phyloP scores from a whole-genome alignment of 35 echinoderm and acorn worm species.

The Ptychodera flava region DNA sequence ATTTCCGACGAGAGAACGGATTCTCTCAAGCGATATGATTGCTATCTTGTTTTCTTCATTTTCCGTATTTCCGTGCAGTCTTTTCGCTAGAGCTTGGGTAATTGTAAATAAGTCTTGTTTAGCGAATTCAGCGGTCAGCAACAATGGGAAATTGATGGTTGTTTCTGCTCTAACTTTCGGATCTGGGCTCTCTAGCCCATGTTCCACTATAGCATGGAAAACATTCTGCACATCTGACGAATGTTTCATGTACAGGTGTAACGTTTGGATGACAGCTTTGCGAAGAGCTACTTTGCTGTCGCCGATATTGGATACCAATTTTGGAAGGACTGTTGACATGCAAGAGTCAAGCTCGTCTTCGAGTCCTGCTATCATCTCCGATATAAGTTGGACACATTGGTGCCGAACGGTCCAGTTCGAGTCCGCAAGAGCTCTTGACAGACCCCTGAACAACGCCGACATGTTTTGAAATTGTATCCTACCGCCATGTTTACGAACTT shows the following conservation, averaged over 20 bases:
- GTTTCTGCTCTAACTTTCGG: slow-evolving; percentile 71
- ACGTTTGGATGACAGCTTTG: slow-evolving; percentile 82
- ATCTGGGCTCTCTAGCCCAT: slow-evolving; percentile 75
- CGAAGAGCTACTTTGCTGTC: slow-evolving; percentile 57
- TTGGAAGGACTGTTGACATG: slow-evolving; percentile 62
- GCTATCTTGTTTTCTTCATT: slow-evolving; percentile 38
- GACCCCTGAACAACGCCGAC: slow-evolving; percentile 57
- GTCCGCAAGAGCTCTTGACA: slow-evolving; percentile 58
- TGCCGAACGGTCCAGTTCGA: slow-evolving; percentile 61
- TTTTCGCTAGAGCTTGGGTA: slow-evolving; percentile 59
- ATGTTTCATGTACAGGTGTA: slow-evolving; percentile 89
- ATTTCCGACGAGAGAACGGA: slow-evolving; percentile 61
- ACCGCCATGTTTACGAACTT: slow-evolving; percentile 77
- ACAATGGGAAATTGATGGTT: slow-evolving; percentile 61
- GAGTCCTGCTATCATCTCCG: slow-evolving; percentile 68
- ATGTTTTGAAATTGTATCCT: slow-evolving; percentile 63
- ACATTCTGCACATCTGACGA: slow-evolving; percentile 68
- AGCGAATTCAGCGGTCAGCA: slow-evolving; percentile 77
- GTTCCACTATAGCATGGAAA: slow-evolving; percentile 63
- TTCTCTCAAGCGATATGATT: slow-evolving; percentile 47
- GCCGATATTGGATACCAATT: slow-evolving; percentile 66
- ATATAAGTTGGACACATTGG: slow-evolving; percentile 80
- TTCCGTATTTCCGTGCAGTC: slow-evolving; percentile 49
- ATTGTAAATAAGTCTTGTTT: slow-evolving; percentile 66
- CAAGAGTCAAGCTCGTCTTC: slow-evolving; percentile 76